Evolutionary conservation across 2,797 vertebrate genomes (phyloP), one percentile per base, ranked within the genome.

Genomic region (Betta splendens): DNA sequence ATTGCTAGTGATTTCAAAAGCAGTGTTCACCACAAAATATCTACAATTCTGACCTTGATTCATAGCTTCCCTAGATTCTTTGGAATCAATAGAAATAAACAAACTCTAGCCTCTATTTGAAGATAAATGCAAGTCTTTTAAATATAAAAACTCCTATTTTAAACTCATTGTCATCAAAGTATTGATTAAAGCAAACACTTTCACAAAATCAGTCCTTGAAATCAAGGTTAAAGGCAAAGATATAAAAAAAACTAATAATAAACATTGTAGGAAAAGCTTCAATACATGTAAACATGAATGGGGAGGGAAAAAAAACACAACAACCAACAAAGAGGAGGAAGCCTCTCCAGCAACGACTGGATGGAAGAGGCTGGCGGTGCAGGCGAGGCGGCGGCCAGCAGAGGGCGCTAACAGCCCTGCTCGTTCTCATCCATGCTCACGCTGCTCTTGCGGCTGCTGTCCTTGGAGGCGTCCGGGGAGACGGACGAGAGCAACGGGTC

Each of bases 351-450:
- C 46, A 50, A 58, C 43, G 56, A 35, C 78, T 86, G 83, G 72
- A 13, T 40, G 62, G 59, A n/a, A 70, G 49, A 20, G 56, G 47
- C 11, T 29, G 64, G 55, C 64, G 62, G 60, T 69, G 78, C 65
- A 61, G 58, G 36, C 1, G 5, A 32, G 43, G 29, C 20, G 25
- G 73, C 55, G 33, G 57, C 79, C 83, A 84, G 67, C 12, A 68
- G 87, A 72, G 63, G 75, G 79, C 64, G 94, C 95, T 98, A 98
- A 94, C 96, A 98, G 62, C 89, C 80, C 35, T 94, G 93, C 54
- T 98, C 95, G 0, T 94, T 92, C 52, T 98, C 97, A 74, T 98
- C 96, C 94, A 97, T 97, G 91, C 94, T 98, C 54, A 96, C 74
- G 1, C 96, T 98, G 92, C 95, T 98, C 80, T 95, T 91, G 29